These are phyloP conservation scores for Lacerta agilis DNA, from an alignment of 2,797 vertebrate species.

Conservation along the genomic window DNA sequence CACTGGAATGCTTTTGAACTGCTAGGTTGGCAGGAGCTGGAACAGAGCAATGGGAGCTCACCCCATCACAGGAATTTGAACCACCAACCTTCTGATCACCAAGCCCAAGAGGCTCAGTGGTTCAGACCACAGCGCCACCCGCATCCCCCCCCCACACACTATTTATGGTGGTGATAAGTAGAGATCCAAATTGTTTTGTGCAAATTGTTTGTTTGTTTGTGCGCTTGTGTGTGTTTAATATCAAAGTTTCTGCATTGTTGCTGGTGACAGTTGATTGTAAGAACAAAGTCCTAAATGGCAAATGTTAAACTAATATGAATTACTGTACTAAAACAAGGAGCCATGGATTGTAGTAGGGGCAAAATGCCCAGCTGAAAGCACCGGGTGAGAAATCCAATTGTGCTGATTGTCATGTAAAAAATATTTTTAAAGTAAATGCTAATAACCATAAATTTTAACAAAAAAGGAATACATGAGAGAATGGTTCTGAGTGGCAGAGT, in stretches of 20 bases:
- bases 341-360: background rate
- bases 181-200: background rate
- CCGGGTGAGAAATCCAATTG: background rate
- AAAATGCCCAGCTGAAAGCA: background rate
- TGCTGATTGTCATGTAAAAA: background rate
- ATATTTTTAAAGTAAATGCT: background rate
- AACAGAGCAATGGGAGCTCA: too few species aligned
- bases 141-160: background rate
- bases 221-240: background rate
- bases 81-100: too few species aligned
- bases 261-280: background rate
- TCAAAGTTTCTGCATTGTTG: conserved; percentile 14
- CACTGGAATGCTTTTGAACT: too few species aligned
- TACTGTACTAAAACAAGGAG: conserved; percentile 21
- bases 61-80: too few species aligned
- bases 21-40: too few species aligned
- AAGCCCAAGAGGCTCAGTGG: too few species aligned
- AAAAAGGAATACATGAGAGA: background rate
- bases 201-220: too few species aligned
- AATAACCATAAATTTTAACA: background rate
- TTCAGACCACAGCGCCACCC: too few species aligned
- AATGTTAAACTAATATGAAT: background rate
- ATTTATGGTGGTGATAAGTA: background rate
- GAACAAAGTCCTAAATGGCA: conserved; percentile 5
- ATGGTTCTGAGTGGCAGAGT: background rate